phyloP scores from a whole-genome alignment of 2,888 invertebrate genomes.

The Scaptomyza caliginosa region DNA sequence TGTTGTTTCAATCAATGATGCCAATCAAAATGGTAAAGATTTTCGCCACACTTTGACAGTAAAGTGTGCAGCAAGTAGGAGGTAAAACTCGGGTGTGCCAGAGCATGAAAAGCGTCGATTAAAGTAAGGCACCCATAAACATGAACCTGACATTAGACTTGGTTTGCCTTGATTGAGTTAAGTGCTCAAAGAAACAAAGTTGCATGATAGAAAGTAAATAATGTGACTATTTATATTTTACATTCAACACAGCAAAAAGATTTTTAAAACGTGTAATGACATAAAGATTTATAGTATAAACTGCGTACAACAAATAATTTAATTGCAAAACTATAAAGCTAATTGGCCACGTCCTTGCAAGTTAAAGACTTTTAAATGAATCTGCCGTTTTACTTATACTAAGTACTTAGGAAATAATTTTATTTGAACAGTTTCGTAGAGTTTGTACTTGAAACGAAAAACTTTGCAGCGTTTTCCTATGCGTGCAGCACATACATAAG shows the following conservation, averaged over 20 bases:
- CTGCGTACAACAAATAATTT: neutral
- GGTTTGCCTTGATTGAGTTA: conserved; percentile 13
- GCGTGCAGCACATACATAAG: neutral
- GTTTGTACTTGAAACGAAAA: neutral
- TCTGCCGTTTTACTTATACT: neutral
- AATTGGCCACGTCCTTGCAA: neutral
- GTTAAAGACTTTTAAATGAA: neutral
- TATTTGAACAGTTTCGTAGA: neutral
- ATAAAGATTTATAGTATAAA: too few relatives aligned
- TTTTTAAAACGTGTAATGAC: too few relatives aligned
- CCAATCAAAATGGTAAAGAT: conserved; percentile 77
- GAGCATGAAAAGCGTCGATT: conserved; percentile 7
- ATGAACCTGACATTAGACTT: conserved; percentile 9
- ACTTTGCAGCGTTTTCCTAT: neutral
- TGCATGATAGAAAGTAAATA: too few relatives aligned
- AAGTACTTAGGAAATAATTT: neutral
- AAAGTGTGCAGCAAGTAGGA: conserved; percentile 21
- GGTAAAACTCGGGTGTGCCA: neutral
- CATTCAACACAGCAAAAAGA: too few relatives aligned
- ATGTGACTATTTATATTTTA: too few relatives aligned
- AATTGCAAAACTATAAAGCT: neutral
- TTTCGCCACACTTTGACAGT: conserved; percentile 57
- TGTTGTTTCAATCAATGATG: conserved; percentile 81
- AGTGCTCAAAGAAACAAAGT: neutral
- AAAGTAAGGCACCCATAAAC: conserved; percentile 4